A percentile compares a stretch with the other conserved stretches of the same genome.
Evolutionary conservation across 2,113 vertebrate species (phyloP).

Genomic region (Laticauda laticaudata): DNA sequence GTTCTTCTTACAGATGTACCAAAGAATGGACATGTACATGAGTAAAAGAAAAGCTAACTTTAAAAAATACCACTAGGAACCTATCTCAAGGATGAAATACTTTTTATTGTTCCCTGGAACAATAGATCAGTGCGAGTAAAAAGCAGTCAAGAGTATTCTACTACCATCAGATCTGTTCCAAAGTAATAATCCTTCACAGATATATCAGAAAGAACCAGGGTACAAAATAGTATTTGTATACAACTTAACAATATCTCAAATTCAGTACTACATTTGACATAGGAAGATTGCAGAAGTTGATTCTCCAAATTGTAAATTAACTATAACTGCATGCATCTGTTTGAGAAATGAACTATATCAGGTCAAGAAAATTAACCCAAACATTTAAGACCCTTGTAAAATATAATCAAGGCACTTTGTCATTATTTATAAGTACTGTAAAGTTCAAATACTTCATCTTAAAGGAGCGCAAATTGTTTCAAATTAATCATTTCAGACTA

Average conservation of each 20-base stretch:
- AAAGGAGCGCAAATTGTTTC: too few species aligned
- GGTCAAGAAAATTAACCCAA: neutral
- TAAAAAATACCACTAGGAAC: constrained; percentile 28
- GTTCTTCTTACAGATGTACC: constrained; percentile 18
- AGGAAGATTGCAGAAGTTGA: neutral
- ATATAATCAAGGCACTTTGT: neutral
- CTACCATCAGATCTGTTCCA: neutral
- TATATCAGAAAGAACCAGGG: neutral
- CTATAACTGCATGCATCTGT: neutral
- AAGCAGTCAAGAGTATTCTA: neutral
- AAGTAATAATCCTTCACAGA: neutral
- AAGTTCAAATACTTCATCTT: neutral
- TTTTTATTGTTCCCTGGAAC: constrained; percentile 34
- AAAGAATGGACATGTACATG: neutral
- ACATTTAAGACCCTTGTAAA: neutral
- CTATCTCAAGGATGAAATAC: neutral
- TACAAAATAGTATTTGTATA: neutral
- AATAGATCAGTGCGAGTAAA: neutral
- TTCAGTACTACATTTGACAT: neutral
- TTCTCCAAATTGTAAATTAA: neutral
- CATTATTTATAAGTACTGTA: neutral
- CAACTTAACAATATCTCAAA: neutral
- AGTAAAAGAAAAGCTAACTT: constrained; percentile 9
- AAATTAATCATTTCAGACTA: neutral
- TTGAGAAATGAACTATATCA: neutral